A percentile compares a stretch with the other conserved stretches of the same genome.
phyloP scores from a whole-genome alignment of 1,140 invertebrate genomes.

The Bombus haemorrhoidalis region DNA sequence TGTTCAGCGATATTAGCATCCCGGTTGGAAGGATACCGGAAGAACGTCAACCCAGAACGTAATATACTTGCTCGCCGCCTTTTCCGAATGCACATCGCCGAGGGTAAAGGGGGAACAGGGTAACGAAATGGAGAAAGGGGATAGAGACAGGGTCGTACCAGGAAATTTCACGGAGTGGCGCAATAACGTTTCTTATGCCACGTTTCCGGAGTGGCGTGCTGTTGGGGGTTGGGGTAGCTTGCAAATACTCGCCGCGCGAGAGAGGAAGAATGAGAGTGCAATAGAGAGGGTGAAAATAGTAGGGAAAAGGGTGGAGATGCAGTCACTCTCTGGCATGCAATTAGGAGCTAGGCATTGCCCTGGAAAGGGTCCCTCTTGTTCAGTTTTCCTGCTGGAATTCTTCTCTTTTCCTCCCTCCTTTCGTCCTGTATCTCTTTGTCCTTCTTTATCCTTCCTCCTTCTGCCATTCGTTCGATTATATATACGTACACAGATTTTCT shows the following conservation, averaged over 20 bases:
- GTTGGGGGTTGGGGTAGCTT: constrained; percentile 28
- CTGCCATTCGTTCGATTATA: constrained; percentile 34
- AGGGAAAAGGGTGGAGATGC: constrained; percentile 48
- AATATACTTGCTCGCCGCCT: constrained; percentile 61
- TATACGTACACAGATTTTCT: constrained; percentile 22
- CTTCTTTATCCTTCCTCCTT: neutral
- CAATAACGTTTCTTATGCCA: constrained; percentile 68
- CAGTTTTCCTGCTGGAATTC: constrained; percentile 8
- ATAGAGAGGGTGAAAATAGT: constrained; percentile 30
- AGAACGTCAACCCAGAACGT: constrained; percentile 49
- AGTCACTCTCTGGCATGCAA: constrained; percentile 68
- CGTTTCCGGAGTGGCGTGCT: constrained; percentile 65
- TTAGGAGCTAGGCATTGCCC: constrained; percentile 58
- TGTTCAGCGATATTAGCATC: constrained; percentile 46
- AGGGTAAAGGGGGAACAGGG: neutral
- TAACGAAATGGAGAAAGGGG: constrained; percentile 26
- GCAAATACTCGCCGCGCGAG: constrained; percentile 52
- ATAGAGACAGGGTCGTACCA: constrained; percentile 54
- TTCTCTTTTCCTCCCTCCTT: neutral
- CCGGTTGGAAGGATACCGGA: constrained; percentile 48
- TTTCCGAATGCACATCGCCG: constrained; percentile 54
- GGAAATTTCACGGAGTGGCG: constrained; percentile 65
- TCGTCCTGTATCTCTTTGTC: neutral
- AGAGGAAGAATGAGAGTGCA: constrained; percentile 34
- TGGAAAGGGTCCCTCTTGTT: constrained; percentile 53